Evolutionary conservation across 1,140 invertebrate species (phyloP), one percentile per base, ranked within the genome.

Genomic region (Drosophila carrolli): DNA sequence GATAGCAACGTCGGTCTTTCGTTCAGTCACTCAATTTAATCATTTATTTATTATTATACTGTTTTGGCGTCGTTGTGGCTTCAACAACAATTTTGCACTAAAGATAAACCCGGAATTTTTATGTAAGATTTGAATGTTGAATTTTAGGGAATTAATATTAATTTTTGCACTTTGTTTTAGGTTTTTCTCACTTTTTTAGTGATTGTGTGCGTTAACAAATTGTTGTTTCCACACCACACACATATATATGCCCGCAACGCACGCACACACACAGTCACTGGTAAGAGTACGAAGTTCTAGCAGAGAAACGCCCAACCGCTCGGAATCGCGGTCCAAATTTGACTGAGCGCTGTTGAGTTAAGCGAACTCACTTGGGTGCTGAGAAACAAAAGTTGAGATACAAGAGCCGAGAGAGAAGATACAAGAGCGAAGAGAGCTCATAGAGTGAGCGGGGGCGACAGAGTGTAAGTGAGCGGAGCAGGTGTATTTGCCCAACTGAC

Each of bases 301-400:
- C 71, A 83, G 72, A 78, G 70, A 71, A 56, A 81, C 81, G 78
- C 57, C 80, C 80, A 89, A 91, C 90, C 90, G 90, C 89, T 90
- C 90, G 90, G 90, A 86, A 86, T 83, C 85, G 90, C 78, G 72
- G 90, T 83, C 90, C 81, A 91, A 90, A 91, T 78, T 81, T 77
- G 90, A 91, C 79, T 91, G 86, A 90, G 75, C 60, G 57, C 62
- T 9, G 14, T 29, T 16, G 50, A 70, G 66, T 40, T 57, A 66
- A 78, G 47, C 65, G 27, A 44, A 53, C 37, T 74, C 55, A 51
- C 19, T 58, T 63, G 65, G 73, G 72, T 77, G 74, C 47, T 50
- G 47, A 29, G 23, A 29, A 16, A 51, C 48, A 55, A 55, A 4
- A 10, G 50, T 6, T 10, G 13, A 13, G 23, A 29, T 35, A 51